These are phyloP conservation scores for Tetheella fluctuosa DNA, from an alignment of 2,888 invertebrate species.

Conservation along the genomic window DNA sequence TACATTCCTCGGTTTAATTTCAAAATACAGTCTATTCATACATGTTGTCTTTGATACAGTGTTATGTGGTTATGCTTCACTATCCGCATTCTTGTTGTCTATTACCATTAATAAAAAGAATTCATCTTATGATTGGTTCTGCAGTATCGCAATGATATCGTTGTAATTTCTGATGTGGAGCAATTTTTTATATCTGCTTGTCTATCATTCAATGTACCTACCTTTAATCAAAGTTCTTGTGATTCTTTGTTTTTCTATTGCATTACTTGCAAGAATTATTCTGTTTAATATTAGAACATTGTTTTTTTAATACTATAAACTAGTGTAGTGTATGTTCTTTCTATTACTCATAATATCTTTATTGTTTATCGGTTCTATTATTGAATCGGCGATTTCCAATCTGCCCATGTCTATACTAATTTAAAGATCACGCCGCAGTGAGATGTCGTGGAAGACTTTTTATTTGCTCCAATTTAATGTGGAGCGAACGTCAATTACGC, in stretches of 20 bases:
- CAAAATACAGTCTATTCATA: background rate
- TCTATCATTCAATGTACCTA: slow-evolving; percentile 4
- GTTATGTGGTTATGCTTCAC: slow-evolving; percentile 27
- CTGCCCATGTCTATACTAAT: slow-evolving; percentile 36
- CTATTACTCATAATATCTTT: background rate
- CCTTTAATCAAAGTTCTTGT: slow-evolving; percentile 12
- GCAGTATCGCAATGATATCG: slow-evolving; percentile 11
- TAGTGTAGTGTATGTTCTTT: background rate
- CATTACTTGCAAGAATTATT: background rate
- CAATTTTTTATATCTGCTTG: background rate
- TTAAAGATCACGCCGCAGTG: slow-evolving; percentile 22
- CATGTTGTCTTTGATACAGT: background rate
- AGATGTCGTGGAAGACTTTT: slow-evolving; percentile 38
- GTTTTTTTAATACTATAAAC: background rate
- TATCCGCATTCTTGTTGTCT: slow-evolving; percentile 53
- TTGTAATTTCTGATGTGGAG: slow-evolving; percentile 18
- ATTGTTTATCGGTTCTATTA: background rate
- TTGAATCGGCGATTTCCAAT: background rate
- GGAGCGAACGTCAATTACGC: slow-evolving; percentile 34
- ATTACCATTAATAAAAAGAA: slow-evolving; percentile 43
- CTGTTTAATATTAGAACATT: background rate
- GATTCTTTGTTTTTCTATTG: slow-evolving; percentile 1
- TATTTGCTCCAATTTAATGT: slow-evolving; percentile 43
- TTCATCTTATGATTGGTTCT: slow-evolving; percentile 23
- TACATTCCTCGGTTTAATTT: background rate